Evolutionary conservation across 2,113 vertebrate genomes (phyloP), one percentile per base, ranked within the genome.

Genomic region (Etia nguti): DNA sequence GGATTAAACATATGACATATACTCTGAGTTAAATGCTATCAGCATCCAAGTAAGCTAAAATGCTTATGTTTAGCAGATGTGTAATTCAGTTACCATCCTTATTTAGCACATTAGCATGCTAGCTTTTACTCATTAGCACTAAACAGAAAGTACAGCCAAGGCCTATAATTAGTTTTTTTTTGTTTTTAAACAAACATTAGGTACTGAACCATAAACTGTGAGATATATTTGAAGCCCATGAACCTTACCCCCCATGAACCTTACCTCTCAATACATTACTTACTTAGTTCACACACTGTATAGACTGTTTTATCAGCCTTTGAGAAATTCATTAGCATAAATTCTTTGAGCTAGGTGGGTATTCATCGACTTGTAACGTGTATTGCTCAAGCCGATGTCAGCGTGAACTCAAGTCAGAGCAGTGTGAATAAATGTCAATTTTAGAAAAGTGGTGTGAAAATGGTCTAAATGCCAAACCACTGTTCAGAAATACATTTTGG

Each of bases 401-500:
- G 84, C 22, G 81, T 70, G 11, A 88, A 65, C 15, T 84, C 22
- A 84, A 84, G 43, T 50, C 56, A 31, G 24, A 50, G 9, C 46
- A 57, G 31, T 22, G 57, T 20, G 70, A 89, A 79, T 82, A 70
- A 88, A 82, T 46, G 65, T 81, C 52, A 60, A 59, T 73, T 77
- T 87, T 34, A 83, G 77, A 87, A 81, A 70, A 87, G 38, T 88
- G 55, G 88, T 92, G 91, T 92, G 81, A 95, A 93, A 91, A 91
- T 54, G 57, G 65, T 82, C 77, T 77, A 5, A 12, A 22, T 77
- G 88, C 91, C 90, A 93, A 93, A 92, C 90, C 92, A 79, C 48
- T 79, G 43, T 65, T 82, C 88, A 92, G 83, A 93, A 95, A 88
- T 93, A 94, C 81, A 87, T 88, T 89, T 88, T 38, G 83, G 81